These are phyloP conservation scores for Poeciliopsis prolifica DNA, from an alignment of 2,113 vertebrate species.

Conservation along the genomic window DNA sequence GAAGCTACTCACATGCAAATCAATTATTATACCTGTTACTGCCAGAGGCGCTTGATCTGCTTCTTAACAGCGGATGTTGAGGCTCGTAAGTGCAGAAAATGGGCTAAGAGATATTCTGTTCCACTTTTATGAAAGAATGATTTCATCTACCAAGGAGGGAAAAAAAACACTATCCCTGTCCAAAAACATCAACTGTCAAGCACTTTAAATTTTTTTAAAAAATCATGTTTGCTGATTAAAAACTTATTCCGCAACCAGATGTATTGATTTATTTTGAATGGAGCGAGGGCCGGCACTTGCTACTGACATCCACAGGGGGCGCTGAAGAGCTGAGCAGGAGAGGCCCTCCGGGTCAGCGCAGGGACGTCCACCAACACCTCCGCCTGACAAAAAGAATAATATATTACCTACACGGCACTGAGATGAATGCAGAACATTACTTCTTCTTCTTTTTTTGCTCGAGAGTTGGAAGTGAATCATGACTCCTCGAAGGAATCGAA, in stretches of 20 bases:
- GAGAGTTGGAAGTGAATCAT: not conserved
- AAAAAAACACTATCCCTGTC: not conserved
- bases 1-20: conserved; percentile 1
- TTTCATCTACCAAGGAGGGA: not conserved
- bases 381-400: conserved; percentile 58
- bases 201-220: not conserved
- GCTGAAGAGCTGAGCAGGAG: conserved; percentile 69
- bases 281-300: not conserved
- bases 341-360: conserved; percentile 11
- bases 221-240: not conserved
- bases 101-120: not conserved
- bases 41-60: not conserved
- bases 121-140: not conserved
- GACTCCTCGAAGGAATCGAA: conserved; percentile 9
- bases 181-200: no score
- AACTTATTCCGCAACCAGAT: not conserved
- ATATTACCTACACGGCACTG: not conserved
- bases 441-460: not conserved
- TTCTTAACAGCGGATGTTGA: not conserved
- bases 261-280: not conserved
- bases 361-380: conserved; percentile 59
- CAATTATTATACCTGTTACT: not conserved
- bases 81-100: not conserved
- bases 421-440: no score
- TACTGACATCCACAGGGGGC: conserved; percentile 77